Percentiles rank a stretch among this genome's conserved stretches.
These are phyloP conservation scores for Coregonus sp. DNA, from an alignment of 2,797 vertebrate species.

Conservation along the genomic window DNA sequence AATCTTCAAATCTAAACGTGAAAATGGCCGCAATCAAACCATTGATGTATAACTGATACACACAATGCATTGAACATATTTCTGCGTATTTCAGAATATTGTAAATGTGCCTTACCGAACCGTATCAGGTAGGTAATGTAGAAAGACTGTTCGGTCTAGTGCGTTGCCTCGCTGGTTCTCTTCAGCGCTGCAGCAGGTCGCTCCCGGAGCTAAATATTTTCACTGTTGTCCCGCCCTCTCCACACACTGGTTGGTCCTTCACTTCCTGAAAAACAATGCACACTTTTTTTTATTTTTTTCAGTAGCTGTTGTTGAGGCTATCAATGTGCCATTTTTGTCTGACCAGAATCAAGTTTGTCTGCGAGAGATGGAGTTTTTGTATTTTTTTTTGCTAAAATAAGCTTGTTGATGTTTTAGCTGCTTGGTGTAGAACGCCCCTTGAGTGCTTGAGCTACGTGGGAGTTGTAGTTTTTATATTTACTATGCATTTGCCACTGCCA, in stretches of 20 bases:
- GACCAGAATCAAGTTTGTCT: neutral
- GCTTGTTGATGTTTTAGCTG: neutral
- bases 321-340: neutral
- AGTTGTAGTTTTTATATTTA: constrained; percentile 51
- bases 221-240: constrained; percentile 63
- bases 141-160: constrained; percentile 20
- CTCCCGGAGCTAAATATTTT: constrained; percentile 42
- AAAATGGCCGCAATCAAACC: neutral
- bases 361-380: neutral
- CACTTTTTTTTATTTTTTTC: neutral
- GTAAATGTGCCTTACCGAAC: constrained; percentile 59
- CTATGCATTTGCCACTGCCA: neutral
- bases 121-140: constrained; percentile 20
- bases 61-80: neutral
- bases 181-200: constrained; percentile 58
- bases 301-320: neutral
- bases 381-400: neutral
- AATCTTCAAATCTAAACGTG: neutral
- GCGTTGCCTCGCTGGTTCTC: constrained; percentile 52
- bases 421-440: neutral
- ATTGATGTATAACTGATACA: neutral
- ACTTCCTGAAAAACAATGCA: neutral
- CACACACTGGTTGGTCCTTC: constrained; percentile 49
- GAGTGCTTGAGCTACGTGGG: constrained; percentile 31
- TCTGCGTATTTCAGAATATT: constrained; percentile 19